phyloP scores from a whole-genome alignment of 35 echinoderm and acorn worm genomes.

The Diadema setosum region DNA sequence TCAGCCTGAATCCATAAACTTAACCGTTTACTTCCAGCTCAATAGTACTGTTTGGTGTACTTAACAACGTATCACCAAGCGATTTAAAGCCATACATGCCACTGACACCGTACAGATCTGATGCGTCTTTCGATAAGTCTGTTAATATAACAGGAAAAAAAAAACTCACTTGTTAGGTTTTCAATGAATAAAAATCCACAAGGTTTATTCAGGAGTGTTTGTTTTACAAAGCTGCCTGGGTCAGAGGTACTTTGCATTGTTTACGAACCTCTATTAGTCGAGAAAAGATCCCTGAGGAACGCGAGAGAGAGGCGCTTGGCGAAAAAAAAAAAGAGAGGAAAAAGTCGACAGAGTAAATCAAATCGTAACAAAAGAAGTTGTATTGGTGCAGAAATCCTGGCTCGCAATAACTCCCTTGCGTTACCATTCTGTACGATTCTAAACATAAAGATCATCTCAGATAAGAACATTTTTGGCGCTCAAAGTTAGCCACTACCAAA shows the following conservation, averaged over 20 bases:
- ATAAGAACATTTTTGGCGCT: too few species aligned
- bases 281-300: constrained; percentile 8
- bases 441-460: too few species aligned
- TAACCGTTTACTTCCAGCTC: too few species aligned
- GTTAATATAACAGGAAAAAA: background rate
- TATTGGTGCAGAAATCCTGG: too few species aligned
- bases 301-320: too few species aligned
- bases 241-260: constrained; percentile 20
- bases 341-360: background rate
- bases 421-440: too few species aligned
- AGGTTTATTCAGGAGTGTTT: constrained; percentile 14
- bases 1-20: too few species aligned
- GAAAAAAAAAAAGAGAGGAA: background rate
- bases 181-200: background rate
- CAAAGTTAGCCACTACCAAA: too few species aligned
- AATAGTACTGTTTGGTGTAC: too few species aligned
- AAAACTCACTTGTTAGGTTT: background rate
- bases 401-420: too few species aligned
- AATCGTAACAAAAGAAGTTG: background rate
- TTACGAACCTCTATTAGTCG: constrained; percentile 19
- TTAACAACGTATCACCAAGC: too few species aligned
- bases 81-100: too few species aligned
- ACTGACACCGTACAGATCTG: background rate
- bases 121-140: background rate
- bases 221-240: background rate